Percentiles rank a stretch among this genome's conserved stretches.
Conservation (phyloP, 1,140 invertebrate genomes). For the Trinorchestia longiramus region DNA sequence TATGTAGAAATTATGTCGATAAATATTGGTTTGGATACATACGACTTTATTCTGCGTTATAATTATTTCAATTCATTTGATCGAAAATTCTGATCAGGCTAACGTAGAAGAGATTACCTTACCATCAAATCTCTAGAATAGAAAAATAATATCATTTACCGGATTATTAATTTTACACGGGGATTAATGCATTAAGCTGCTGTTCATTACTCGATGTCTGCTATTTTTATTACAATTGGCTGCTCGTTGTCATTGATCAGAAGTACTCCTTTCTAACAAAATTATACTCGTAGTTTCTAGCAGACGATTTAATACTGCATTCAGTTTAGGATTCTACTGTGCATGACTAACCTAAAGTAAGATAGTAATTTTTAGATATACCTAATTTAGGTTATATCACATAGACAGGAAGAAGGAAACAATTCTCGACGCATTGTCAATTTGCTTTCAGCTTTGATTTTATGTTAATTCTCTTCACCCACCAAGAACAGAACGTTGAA, state of each 20-base stretch:
- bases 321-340: background rate
- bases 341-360: background rate
- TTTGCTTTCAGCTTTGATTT: too few species aligned
- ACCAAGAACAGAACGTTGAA: too few species aligned
- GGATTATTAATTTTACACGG: background rate
- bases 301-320: background rate
- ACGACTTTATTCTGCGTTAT: too few species aligned
- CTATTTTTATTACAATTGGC: background rate
- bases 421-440: too few species aligned
- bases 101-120: background rate
- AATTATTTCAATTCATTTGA: background rate
- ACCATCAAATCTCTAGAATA: background rate
- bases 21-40: background rate
- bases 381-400: too few species aligned
- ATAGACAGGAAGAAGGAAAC: too few species aligned
- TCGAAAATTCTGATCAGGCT: background rate
- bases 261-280: background rate
- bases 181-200: background rate
- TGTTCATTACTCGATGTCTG: background rate
- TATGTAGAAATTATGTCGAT: background rate
- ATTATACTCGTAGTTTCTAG: background rate
- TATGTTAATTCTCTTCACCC: too few species aligned
- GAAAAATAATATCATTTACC: background rate
- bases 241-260: background rate
- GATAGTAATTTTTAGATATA: background rate